Evolutionary conservation across 37 sponge, comb jelly and placozoan species (phyloP), one percentile per base, ranked within the genome.

Genomic region (Spongia lamella): DNA sequence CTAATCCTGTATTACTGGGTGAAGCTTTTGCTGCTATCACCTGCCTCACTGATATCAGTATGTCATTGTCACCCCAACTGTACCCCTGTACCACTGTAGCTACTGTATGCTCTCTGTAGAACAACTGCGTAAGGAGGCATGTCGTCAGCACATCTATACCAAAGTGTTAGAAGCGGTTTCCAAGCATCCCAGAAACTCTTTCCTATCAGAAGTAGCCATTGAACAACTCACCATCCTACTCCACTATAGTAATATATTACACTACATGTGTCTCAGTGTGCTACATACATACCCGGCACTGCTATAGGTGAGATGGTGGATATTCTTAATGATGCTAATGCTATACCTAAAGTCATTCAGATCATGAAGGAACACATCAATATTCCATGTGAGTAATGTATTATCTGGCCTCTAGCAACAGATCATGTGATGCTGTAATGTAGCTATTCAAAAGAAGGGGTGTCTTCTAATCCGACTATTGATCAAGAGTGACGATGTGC

Each of bases 21-120:
- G 88, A 88, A 55, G 83, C 63, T 6, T 78, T 88, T 53, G 77
- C 63, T 50, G 71, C 78, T 17, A 78, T 88, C 26, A 79, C 88
- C 37, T 88, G 88, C 29, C 73, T 78, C 11, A 51, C 83, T 0
- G 76, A 77, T 37, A 14, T 61, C 5, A 66, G 86, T 86, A 38
- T 50, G 77, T 30, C 24, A 19, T 25, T 4, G 4, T 4, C 15
- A 7, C 29, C 9, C 33, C 14, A 11, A 26, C 11, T 11, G 27
- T 59, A 29, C 25, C 17, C 20, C 32, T 63, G 31, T n/a, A 43
- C 5, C 9, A 9, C 6, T 2, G 6, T 9, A 14, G n/a, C 4
- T 64, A 33, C 5, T 33, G 36, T 64, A 35, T 64, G 14, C 66
- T 32, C 34, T 25, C 9, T 19, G 7, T 35, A 64, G 66, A 32